Percentiles rank a stretch among this genome's conserved stretches.
Conservation (phyloP, 2,797 vertebrate species). For the Paratrypauchen microcephalus region DNA sequence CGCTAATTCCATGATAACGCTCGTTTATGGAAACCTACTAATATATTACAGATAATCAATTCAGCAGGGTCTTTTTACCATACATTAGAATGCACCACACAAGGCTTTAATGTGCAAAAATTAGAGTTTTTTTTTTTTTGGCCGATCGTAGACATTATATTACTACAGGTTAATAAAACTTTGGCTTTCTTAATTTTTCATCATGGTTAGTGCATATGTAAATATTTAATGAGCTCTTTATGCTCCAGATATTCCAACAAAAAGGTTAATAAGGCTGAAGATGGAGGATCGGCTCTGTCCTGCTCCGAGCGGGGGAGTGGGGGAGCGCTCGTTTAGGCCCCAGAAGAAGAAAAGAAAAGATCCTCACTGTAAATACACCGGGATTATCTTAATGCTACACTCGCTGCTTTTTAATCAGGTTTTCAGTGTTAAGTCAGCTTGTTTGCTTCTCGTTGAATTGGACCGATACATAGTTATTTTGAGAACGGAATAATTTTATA, state of each 20-base stretch:
- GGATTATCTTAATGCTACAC: not conserved
- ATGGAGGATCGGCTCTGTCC: slow-evolving; percentile 69
- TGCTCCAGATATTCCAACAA: slow-evolving; percentile 79
- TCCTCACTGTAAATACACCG: slow-evolving; percentile 15
- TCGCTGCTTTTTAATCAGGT: slow-evolving; percentile 5
- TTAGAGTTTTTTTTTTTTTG: slow-evolving; percentile 51
- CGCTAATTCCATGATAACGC: slow-evolving; percentile 76
- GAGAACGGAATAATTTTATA: not conserved
- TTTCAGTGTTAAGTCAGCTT: slow-evolving; percentile 9
- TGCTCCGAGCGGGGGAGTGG: slow-evolving; percentile 39
- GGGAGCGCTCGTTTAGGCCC: slow-evolving; percentile 45
- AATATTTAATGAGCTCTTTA: slow-evolving; percentile 81
- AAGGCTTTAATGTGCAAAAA: slow-evolving; percentile 78
- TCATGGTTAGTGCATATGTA: slow-evolving; percentile 78
- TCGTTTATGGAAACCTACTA: slow-evolving; percentile 82
- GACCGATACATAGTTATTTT: slow-evolving; percentile 4
- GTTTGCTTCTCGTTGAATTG: slow-evolving; percentile 5
- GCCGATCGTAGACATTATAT: slow-evolving; percentile 76
- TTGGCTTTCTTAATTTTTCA: slow-evolving; percentile 82
- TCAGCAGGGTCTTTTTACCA: slow-evolving; percentile 71
- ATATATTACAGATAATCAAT: slow-evolving; percentile 83
- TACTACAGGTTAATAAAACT: slow-evolving; percentile 82
- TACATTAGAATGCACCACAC: slow-evolving; percentile 76
- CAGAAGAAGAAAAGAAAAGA: slow-evolving; percentile 32
- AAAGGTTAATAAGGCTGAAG: slow-evolving; percentile 78